Conservation (phyloP, 2,797 vertebrate genomes). For the Malacoctenus gilli region DNA sequence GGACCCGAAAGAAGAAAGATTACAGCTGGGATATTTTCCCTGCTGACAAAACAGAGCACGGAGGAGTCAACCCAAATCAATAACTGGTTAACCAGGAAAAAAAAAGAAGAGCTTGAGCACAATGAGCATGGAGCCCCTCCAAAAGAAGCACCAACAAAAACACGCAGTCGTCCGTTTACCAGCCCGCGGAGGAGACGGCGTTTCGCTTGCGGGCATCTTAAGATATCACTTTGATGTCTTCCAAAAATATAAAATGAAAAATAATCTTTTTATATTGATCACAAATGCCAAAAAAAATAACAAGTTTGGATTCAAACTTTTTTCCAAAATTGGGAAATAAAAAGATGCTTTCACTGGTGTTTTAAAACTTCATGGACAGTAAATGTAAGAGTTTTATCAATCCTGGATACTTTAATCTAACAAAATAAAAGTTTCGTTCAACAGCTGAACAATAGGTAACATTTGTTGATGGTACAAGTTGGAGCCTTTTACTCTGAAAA, state of each 20-base stretch:
- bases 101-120: background rate
- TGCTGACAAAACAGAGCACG: background rate
- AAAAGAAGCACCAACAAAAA: background rate
- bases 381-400: too few relatives aligned
- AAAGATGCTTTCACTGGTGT: too few relatives aligned
- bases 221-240: background rate
- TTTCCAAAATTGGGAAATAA: too few relatives aligned
- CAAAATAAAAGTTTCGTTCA: too few relatives aligned
- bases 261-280: background rate
- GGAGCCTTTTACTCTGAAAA: too few relatives aligned
- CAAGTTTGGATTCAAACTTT: too few relatives aligned
- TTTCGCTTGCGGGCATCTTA: background rate
- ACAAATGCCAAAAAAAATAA: background rate
- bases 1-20: background rate
- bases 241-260: background rate
- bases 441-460: too few relatives aligned
- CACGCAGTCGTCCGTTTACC: background rate
- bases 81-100: background rate
- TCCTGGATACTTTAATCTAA: too few relatives aligned
- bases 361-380: too few relatives aligned
- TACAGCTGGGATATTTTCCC: background rate
- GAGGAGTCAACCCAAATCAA: conserved; percentile 1
- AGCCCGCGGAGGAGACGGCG: background rate
- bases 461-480: too few relatives aligned
- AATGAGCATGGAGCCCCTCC: background rate